Conservation (phyloP, 1,140 invertebrate species). For the Melanaphis sacchari region DNA sequence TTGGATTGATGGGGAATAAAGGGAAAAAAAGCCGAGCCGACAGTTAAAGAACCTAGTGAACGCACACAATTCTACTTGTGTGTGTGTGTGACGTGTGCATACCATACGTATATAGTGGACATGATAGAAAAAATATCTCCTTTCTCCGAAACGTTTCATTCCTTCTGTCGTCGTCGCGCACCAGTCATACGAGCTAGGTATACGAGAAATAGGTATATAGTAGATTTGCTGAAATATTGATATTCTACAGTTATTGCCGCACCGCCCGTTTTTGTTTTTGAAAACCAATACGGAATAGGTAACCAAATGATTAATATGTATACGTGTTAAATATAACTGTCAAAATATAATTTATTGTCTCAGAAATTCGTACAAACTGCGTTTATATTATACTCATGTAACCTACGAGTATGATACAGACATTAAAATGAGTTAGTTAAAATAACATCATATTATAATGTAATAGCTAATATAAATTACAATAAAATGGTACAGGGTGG, state of each 20-base stretch:
- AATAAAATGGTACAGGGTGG: not conserved
- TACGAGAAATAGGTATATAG: not conserved
- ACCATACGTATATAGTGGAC: not conserved
- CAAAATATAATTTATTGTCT: not conserved
- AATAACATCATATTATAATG: not conserved
- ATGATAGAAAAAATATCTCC: constrained; percentile 6
- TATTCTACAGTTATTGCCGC: not conserved
- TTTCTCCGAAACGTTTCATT: constrained; percentile 45
- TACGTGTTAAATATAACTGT: not conserved
- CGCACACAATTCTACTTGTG: not conserved
- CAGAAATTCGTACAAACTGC: not conserved
- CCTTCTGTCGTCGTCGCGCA: not conserved
- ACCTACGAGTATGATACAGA: no score
- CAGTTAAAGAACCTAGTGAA: constrained; percentile 11
- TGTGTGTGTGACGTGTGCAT: not conserved
- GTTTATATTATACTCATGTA: no score
- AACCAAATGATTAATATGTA: not conserved
- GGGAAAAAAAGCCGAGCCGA: constrained; percentile 30
- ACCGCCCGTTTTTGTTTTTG: not conserved
- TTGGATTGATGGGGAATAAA: constrained; percentile 19
- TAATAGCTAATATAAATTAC: not conserved
- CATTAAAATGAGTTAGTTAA: not conserved
- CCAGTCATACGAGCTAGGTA: not conserved
- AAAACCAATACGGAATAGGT: not conserved
- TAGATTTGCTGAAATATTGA: not conserved